Conservation (phyloP, 2,797 vertebrate species). For the Craterocephalus amniculus region DNA sequence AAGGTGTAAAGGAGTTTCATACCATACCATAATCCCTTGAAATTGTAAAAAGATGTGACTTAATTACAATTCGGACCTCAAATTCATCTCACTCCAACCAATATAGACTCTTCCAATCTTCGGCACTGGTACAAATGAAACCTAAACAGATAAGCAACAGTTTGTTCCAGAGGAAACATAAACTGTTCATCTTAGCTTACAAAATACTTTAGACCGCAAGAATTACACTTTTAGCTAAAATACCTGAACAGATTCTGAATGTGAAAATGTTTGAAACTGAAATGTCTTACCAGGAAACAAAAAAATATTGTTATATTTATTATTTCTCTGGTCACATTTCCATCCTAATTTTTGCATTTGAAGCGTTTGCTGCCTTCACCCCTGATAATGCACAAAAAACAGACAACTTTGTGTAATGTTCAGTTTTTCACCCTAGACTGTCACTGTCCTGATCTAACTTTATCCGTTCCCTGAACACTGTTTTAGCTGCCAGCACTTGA, state of each 20-base stretch:
- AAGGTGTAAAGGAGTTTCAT: not conserved
- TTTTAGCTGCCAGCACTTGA: conserved; percentile 4
- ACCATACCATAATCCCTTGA: not conserved
- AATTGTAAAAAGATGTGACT: not conserved
- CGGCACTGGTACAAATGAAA: not conserved
- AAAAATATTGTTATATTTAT: too few species aligned
- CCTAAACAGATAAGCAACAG: not conserved
- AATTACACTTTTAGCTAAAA: not conserved
- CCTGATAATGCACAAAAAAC: not conserved
- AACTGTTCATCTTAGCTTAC: not conserved
- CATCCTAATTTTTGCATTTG: not conserved
- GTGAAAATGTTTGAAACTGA: not conserved
- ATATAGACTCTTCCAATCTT: not conserved
- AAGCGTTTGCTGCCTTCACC: not conserved
- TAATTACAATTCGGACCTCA: not conserved
- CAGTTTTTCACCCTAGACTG: conserved; percentile 2
- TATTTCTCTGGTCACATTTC: not conserved
- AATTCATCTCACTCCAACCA: too few species aligned
- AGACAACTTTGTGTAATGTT: not conserved
- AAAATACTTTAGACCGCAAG: not conserved
- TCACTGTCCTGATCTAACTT: conserved; percentile 6
- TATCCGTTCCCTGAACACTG: not conserved
- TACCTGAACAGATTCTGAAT: not conserved
- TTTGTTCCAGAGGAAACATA: not conserved
- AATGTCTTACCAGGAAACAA: too few species aligned